Percentiles rank a stretch among this genome's conserved stretches.
These are phyloP conservation scores for Catalaphyllia jardinei DNA, from an alignment of 64 coral and sea anemone species.

Conservation along the genomic window DNA sequence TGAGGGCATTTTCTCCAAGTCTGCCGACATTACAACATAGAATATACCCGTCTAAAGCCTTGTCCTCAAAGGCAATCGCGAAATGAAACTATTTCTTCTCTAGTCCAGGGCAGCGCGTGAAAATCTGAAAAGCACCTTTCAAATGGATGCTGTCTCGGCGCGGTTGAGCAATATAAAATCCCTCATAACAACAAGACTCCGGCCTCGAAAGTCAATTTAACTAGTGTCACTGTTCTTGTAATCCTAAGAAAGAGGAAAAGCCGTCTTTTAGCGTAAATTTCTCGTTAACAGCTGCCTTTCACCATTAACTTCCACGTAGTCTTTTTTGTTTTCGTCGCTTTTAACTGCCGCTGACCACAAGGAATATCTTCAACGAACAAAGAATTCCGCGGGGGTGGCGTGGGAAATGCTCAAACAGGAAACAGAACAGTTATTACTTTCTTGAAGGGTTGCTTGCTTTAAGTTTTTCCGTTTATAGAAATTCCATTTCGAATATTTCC, in stretches of 20 bases:
- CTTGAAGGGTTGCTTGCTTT: background rate
- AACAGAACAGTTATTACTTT: background rate
- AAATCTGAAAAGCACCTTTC: slow-evolving; percentile 24
- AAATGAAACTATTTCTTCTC: slow-evolving; percentile 19
- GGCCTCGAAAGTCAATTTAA: background rate
- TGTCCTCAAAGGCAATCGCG: background rate
- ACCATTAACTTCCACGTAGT: slow-evolving; percentile 51
- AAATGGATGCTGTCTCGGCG: slow-evolving; percentile 3
- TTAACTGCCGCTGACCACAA: slow-evolving; percentile 27
- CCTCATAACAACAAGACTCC: slow-evolving; percentile 5
- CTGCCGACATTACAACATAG: slow-evolving; percentile 54
- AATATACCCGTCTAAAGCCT: background rate
- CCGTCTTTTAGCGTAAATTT: slow-evolving; percentile 7
- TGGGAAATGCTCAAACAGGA: background rate
- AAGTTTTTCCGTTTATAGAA: background rate
- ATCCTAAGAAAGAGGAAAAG: background rate
- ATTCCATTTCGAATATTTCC: background rate
- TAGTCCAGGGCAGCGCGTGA: background rate
- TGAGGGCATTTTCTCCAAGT: slow-evolving; percentile 38
- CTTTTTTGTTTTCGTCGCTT: slow-evolving; percentile 41
- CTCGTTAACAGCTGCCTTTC: slow-evolving; percentile 16
- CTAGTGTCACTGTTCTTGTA: background rate
- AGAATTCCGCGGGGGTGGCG: slow-evolving; percentile 1
- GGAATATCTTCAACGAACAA: background rate
- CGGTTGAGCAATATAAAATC: background rate